These are phyloP conservation scores for Saguinus midas DNA, from an alignment of 2,113 vertebrate genomes.

Conservation along the genomic window DNA sequence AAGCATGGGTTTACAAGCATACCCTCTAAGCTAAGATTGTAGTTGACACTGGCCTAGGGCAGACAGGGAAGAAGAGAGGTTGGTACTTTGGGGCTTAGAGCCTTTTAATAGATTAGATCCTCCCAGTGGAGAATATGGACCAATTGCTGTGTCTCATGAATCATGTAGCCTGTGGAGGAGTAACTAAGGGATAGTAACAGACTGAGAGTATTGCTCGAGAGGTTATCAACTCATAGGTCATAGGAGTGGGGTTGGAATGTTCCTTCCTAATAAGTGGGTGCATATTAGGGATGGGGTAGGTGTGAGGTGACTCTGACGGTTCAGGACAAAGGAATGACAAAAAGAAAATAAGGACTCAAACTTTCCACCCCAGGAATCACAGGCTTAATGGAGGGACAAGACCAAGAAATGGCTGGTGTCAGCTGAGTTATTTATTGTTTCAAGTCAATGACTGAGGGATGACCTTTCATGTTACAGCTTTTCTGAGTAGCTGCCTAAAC, in stretches of 20 bases:
- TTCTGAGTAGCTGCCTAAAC: neutral
- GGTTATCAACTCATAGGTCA: neutral
- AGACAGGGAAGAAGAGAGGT: neutral
- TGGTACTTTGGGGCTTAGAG: neutral
- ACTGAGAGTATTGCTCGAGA: neutral
- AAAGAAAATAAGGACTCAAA: neutral
- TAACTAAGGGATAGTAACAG: neutral
- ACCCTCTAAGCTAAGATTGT: neutral
- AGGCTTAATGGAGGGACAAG: neutral
- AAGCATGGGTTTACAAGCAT: neutral
- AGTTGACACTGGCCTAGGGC: too few relatives aligned
- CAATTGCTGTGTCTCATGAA: neutral
- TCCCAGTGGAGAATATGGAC: neutral
- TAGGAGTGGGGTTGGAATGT: rapidly evolving
- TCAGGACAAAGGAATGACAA: neutral
- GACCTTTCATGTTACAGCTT: neutral
- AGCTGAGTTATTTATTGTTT: neutral
- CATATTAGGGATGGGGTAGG: neutral
- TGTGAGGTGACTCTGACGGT: neutral
- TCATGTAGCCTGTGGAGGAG: rapidly evolving
- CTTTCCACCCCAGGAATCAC: neutral
- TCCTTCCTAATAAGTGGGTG: neutral
- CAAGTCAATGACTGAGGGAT: neutral
- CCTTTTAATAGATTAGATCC: neutral
- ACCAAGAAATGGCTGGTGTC: neutral